Percentiles rank a stretch among this genome's conserved stretches.
phyloP scores from a whole-genome alignment of 30 jellyfish, hydroid and myxozoan genomes.

The Morbakka virulenta region DNA sequence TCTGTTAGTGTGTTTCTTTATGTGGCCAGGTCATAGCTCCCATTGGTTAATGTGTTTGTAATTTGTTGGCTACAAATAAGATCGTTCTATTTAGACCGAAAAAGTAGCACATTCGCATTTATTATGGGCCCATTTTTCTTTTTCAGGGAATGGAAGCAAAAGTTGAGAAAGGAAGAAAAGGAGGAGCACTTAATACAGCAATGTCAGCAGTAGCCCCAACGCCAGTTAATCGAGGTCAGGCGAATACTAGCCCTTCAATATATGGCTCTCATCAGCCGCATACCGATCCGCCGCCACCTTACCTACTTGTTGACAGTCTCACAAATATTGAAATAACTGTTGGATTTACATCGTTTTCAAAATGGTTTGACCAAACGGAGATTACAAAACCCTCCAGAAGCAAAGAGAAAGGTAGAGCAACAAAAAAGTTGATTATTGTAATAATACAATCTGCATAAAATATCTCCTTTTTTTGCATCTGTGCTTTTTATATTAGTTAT shows the following conservation, averaged over 20 bases:
- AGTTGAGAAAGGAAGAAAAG: constrained; percentile 35
- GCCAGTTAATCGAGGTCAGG: constrained; percentile 56
- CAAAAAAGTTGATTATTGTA: too few species aligned
- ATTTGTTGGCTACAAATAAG: too few species aligned
- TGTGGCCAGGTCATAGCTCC: too few species aligned
- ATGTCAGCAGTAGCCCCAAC: constrained; percentile 49
- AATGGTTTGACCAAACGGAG: constrained; percentile 87
- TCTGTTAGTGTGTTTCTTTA: too few species aligned
- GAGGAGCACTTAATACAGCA: constrained; percentile 54
- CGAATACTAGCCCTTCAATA: constrained; percentile 41
- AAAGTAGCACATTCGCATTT: too few species aligned
- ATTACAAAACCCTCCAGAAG: constrained; percentile 27
- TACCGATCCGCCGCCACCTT: constrained; percentile 64
- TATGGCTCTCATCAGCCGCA: constrained; percentile 69
- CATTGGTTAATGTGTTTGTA: too few species aligned
- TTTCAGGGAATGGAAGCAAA: constrained; percentile 64
- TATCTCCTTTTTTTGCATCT: too few species aligned
- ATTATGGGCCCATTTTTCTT: too few species aligned
- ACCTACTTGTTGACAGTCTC: constrained; percentile 75
- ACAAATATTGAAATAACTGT: constrained; percentile 68
- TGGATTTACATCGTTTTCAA: constrained; percentile 76
- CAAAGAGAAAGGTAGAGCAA: constrained; percentile 9
- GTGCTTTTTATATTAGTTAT: too few species aligned
- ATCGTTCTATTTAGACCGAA: too few species aligned
- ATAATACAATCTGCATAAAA: too few species aligned